A percentile compares a stretch with the other conserved stretches of the same genome.
phyloP scores from a whole-genome alignment of 2,888 invertebrate genomes.

The Hetaerina titia region DNA sequence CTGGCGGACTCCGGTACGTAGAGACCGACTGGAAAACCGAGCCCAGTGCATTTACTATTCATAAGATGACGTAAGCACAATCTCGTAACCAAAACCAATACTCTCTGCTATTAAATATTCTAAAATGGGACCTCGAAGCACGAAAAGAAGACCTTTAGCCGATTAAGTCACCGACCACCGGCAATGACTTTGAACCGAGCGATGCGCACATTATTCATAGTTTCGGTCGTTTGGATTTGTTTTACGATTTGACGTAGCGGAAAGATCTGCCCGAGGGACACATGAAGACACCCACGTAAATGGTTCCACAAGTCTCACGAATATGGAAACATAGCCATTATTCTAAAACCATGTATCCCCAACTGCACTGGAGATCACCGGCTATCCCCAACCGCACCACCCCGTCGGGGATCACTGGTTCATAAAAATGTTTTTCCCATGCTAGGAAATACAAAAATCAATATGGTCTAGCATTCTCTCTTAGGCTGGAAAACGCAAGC shows the following conservation, averaged over 20 bases:
- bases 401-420: too few species aligned
- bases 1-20: not conserved
- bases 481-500: too few species aligned
- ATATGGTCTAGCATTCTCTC: too few species aligned
- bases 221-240: not conserved
- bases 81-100: not conserved
- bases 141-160: not conserved
- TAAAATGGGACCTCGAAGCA: not conserved
- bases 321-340: too few species aligned
- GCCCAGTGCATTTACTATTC: not conserved
- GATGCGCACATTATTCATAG: not conserved
- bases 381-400: too few species aligned
- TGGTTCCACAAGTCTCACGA: too few species aligned
- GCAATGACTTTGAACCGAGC: not conserved
- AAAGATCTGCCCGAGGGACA: not conserved
- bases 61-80: not conserved
- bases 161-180: slow-evolving; percentile 4
- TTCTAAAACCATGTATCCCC: too few species aligned
- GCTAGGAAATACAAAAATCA: too few species aligned
- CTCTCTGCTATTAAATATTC: not conserved
- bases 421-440: too few species aligned
- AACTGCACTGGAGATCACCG: too few species aligned
- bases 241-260: not conserved
- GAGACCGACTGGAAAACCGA: not conserved
- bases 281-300: not conserved